Percentiles rank a stretch among this genome's conserved stretches.
Evolutionary conservation across 2,113 vertebrate species (phyloP).

Genomic region (Lepidothrix coronata): DNA sequence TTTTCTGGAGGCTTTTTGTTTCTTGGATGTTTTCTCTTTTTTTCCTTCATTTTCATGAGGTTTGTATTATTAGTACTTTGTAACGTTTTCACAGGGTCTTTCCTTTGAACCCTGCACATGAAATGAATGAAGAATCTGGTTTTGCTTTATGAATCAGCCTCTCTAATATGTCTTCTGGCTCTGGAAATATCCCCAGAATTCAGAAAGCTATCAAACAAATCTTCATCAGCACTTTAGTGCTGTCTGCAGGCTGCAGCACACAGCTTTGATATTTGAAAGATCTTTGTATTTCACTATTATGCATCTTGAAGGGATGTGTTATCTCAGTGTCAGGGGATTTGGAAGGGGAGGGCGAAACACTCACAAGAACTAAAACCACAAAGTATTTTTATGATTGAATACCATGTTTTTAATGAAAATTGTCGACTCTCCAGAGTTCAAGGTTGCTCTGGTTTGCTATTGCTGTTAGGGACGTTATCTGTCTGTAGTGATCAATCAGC

Average conservation of each 20-base stretch:
- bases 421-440: background rate
- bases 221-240: slow-evolving; percentile 26
- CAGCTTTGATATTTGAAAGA: slow-evolving; percentile 15
- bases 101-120: slow-evolving; percentile 15
- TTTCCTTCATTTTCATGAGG: slow-evolving; percentile 37
- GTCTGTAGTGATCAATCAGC: background rate
- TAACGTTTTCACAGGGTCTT: slow-evolving; percentile 28
- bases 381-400: background rate
- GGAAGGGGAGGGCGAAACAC: background rate
- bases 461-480: background rate
- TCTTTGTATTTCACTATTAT: background rate
- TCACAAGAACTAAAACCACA: background rate
- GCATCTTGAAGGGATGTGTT: background rate
- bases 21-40: slow-evolving; percentile 17
- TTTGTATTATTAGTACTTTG: slow-evolving; percentile 53
- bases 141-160: slow-evolving; percentile 41
- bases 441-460: background rate
- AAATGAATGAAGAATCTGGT: background rate
- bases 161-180: slow-evolving; percentile 3
- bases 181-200: slow-evolving; percentile 11
- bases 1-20: slow-evolving; percentile 28
- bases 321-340: background rate
- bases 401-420: background rate
- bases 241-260: background rate
- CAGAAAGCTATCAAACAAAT: slow-evolving; percentile 31